Evolutionary conservation across 2,797 vertebrate genomes (phyloP).

Genomic region (Furcifer pardalis): DNA sequence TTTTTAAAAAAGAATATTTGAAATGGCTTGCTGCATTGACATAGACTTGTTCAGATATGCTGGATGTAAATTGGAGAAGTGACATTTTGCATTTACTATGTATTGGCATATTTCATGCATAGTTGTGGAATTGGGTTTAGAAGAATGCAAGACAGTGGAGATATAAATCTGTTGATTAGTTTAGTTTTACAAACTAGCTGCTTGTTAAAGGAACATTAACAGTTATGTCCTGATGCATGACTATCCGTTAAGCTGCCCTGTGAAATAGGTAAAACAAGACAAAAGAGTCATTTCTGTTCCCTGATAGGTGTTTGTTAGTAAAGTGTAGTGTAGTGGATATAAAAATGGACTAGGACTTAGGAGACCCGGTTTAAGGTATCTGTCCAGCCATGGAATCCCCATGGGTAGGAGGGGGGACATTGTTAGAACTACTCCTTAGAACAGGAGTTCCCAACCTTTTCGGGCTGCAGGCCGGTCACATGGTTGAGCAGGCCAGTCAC

Average conservation of each 20-base stretch:
- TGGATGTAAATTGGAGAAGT: background rate
- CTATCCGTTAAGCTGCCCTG: too few relatives aligned
- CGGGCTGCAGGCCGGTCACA: too few relatives aligned
- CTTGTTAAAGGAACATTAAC: background rate
- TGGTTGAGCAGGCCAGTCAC: too few relatives aligned
- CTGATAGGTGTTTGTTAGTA: background rate
- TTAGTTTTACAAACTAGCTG: background rate
- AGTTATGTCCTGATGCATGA: background rate
- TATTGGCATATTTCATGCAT: accelerated
- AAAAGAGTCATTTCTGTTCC: background rate
- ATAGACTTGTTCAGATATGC: background rate
- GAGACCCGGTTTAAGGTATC: too few relatives aligned
- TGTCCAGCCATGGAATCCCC: too few relatives aligned
- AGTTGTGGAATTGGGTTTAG: too few relatives aligned
- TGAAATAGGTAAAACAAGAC: background rate
- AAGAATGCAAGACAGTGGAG: background rate
- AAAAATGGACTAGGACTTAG: too few relatives aligned
- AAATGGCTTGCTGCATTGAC: background rate
- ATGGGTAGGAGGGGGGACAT: too few relatives aligned
- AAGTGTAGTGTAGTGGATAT: too few relatives aligned
- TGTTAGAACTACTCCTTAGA: too few relatives aligned
- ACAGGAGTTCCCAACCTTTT: too few relatives aligned
- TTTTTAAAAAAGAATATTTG: background rate
- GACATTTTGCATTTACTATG: background rate
- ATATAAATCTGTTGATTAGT: background rate